phyloP scores from a whole-genome alignment of 2,888 invertebrate species.

The Ditylenchus weischeri region DNA sequence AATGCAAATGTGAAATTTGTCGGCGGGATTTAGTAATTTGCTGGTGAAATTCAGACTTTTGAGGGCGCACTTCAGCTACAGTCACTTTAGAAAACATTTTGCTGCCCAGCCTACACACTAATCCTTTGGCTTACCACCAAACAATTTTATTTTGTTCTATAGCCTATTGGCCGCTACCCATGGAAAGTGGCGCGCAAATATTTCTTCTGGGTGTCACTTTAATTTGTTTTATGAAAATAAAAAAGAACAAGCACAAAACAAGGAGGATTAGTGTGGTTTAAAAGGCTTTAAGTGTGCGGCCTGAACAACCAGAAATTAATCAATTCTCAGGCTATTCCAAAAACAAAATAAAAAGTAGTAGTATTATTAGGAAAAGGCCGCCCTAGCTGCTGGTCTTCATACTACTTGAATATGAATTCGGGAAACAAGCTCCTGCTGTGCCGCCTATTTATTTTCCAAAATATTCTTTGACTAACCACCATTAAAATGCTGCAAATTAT shows the following conservation, averaged over 20 bases:
- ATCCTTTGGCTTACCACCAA: too few species aligned
- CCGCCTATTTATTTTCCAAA: not conserved
- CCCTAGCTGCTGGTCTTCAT: not conserved
- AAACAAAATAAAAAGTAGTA: constrained; percentile 4
- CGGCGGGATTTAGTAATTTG: too few species aligned
- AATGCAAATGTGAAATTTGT: too few species aligned
- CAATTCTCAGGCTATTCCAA: constrained; percentile 1
- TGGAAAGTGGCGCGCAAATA: not conserved
- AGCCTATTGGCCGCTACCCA: not conserved
- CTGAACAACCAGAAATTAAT: constrained; percentile 6
- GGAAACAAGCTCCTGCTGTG: constrained; percentile 3
- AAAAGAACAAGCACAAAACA: not conserved
- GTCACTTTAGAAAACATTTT: too few species aligned
- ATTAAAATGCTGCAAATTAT: too few species aligned
- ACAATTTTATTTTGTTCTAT: too few species aligned
- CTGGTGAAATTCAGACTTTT: too few species aligned
- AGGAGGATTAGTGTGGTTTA: constrained; percentile 1
- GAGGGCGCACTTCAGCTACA: too few species aligned
- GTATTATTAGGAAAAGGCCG: not conserved
- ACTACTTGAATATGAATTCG: constrained; percentile 11
- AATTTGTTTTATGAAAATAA: not conserved
- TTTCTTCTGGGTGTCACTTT: constrained; percentile 3
- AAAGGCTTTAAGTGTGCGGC: not conserved
- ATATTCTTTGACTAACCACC: not conserved
- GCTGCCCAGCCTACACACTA: too few species aligned